These are phyloP conservation scores for Melanotaenia trifasciata DNA, from an alignment of 2,797 vertebrate species.

Conservation along the genomic window DNA sequence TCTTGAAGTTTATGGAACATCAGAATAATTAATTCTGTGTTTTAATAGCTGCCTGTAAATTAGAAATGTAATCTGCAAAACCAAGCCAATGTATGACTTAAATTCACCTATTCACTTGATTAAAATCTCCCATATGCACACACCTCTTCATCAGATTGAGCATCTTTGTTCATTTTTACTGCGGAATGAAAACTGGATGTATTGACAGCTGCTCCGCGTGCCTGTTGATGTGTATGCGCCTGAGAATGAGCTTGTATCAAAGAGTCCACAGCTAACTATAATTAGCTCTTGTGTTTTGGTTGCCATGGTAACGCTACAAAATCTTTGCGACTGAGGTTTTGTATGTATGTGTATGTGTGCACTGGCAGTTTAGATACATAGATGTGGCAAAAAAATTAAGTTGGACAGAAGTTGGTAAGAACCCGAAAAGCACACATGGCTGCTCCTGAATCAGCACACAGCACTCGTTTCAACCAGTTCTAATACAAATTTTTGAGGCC, in stretches of 20 bases:
- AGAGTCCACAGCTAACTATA: constrained; percentile 70
- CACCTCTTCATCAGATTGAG: constrained; percentile 9
- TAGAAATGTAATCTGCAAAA: not conserved
- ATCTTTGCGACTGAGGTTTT: constrained; percentile 42
- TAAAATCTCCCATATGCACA: not conserved
- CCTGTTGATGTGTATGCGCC: constrained; percentile 43
- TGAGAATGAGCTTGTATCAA: constrained; percentile 49
- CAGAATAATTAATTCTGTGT: not conserved
- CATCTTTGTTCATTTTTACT: constrained; percentile 24
- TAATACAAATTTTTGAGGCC: not conserved
- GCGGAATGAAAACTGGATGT: not conserved
- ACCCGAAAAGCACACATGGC: constrained; percentile 3
- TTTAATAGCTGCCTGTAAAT: not conserved
- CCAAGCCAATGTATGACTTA: not conserved
- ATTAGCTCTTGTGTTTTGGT: constrained; percentile 75
- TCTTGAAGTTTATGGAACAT: not conserved
- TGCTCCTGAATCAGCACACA: constrained; percentile 9
- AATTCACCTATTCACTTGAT: not conserved
- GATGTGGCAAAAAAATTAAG: constrained; percentile 15
- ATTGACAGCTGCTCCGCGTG: constrained; percentile 43
- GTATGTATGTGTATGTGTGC: constrained; percentile 21
- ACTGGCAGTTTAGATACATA: constrained; percentile 19
- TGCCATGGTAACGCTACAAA: constrained; percentile 72
- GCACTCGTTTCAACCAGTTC: not conserved
- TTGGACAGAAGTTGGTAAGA: constrained; percentile 19